A percentile compares a stretch with the other conserved stretches of the same genome.
phyloP scores from a whole-genome alignment of 2,888 invertebrate species.

The Chymomyza amoena region DNA sequence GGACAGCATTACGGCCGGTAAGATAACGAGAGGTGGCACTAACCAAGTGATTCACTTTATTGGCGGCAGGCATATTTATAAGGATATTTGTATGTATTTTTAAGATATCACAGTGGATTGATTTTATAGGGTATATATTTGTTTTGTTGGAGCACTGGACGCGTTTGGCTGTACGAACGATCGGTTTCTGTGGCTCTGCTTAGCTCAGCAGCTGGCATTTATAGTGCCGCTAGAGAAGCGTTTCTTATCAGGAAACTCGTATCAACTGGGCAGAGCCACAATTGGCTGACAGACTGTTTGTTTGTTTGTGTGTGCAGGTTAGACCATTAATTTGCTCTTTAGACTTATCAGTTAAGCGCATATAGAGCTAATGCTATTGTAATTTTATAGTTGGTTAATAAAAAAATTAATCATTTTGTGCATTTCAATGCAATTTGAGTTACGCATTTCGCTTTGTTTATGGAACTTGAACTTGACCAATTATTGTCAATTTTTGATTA shows the following conservation, averaged over 20 bases:
- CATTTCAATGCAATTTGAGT: constrained; percentile 35
- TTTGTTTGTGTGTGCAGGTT: constrained; percentile 14
- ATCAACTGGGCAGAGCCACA: constrained; percentile 20
- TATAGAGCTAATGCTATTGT: too few species aligned
- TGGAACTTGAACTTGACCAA: constrained; percentile 9
- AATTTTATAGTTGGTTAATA: background rate
- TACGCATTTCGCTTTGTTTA: constrained; percentile 24
- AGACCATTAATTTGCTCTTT: constrained; percentile 16
- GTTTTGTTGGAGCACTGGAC: constrained; percentile 17
- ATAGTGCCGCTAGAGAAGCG: constrained; percentile 33
- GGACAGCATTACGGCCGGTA: constrained; percentile 86
- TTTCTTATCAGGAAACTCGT: constrained; percentile 31
- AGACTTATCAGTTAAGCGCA: background rate
- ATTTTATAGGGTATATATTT: constrained; percentile 25
- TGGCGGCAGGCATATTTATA: constrained; percentile 61
- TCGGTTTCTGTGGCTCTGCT: constrained; percentile 38
- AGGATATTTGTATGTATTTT: background rate
- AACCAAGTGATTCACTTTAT: constrained; percentile 81
- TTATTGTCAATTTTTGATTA: background rate
- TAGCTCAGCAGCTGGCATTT: constrained; percentile 38
- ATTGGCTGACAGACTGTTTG: constrained; percentile 25
- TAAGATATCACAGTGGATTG: constrained; percentile 45
- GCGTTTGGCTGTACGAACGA: constrained; percentile 29
- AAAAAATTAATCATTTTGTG: background rate
- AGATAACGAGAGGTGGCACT: constrained; percentile 86